These are phyloP conservation scores for Carcharodon carcharias DNA, from an alignment of 2,797 vertebrate genomes.

Conservation along the genomic window DNA sequence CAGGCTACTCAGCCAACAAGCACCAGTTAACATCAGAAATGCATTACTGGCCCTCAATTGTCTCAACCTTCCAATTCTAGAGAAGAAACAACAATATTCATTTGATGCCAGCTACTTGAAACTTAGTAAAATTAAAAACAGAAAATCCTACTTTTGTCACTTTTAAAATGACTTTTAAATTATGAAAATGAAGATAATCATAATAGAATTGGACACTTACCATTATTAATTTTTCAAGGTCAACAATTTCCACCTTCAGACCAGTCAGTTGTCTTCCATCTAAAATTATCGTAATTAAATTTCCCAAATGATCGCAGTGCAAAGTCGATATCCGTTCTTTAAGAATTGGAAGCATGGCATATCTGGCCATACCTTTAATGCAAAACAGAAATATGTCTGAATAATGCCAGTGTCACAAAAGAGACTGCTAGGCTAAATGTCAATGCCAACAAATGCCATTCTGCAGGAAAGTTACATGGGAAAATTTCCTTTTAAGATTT, in stretches of 20 bases:
- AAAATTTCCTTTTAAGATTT: not conserved
- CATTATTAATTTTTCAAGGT: not conserved
- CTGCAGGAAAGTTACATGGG: not conserved
- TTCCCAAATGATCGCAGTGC: constrained; percentile 3
- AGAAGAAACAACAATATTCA: not conserved
- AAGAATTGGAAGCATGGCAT: not conserved
- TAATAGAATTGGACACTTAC: constrained; percentile 6
- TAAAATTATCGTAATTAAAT: not conserved
- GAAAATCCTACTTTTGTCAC: not conserved
- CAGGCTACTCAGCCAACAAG: not conserved
- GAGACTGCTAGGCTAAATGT: not conserved
- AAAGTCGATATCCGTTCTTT: not conserved
- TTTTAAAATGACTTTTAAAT: not conserved
- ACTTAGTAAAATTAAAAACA: not conserved
- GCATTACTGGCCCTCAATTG: not conserved
- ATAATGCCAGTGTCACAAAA: not conserved
- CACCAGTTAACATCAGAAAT: not conserved
- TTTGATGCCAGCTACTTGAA: not conserved
- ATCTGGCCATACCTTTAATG: not conserved
- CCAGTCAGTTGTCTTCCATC: not conserved
- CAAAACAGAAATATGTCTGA: constrained; percentile 8
- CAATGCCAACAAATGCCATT: not conserved
- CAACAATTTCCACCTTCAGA: not conserved
- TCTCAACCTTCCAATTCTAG: not conserved
- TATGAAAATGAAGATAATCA: not conserved